Evolutionary conservation across 2,797 vertebrate genomes (phyloP).

Genomic region (Acrossocheilus wenchowensis): DNA sequence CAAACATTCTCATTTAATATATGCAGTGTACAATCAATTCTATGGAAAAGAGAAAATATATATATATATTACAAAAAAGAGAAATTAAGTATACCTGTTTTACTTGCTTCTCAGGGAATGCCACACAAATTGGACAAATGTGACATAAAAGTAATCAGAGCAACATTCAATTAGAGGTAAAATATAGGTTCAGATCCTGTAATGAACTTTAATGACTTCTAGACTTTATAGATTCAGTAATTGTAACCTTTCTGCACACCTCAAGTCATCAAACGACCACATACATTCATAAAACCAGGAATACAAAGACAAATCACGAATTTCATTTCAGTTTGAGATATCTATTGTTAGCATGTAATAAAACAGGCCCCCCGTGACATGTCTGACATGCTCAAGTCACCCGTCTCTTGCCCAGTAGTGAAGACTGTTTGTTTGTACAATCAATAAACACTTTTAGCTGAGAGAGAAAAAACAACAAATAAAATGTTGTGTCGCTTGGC

Average conservation of each 20-base stretch:
- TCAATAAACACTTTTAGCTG: slow-evolving; percentile 53
- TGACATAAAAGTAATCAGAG: slow-evolving; percentile 55
- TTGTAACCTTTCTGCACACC: background rate
- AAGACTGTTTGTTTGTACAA: slow-evolving; percentile 49
- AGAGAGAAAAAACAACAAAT: slow-evolving; percentile 63
- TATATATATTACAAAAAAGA: background rate
- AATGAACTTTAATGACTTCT: background rate
- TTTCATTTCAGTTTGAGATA: background rate
- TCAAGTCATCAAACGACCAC: background rate
- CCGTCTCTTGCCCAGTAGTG: slow-evolving; percentile 35
- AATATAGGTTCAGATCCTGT: background rate
- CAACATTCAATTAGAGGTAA: background rate
- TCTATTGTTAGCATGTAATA: slow-evolving; percentile 48
- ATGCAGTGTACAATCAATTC: background rate
- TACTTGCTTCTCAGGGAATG: slow-evolving; percentile 64
- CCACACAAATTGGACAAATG: slow-evolving; percentile 71
- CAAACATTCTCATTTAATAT: background rate
- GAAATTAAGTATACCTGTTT: slow-evolving; percentile 64
- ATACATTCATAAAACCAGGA: slow-evolving; percentile 1
- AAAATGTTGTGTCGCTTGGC: slow-evolving; percentile 68
- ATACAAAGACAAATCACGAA: slow-evolving; percentile 12
- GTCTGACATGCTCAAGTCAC: slow-evolving; percentile 27
- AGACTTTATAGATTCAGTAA: background rate
- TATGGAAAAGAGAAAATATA: background rate
- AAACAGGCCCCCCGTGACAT: slow-evolving; percentile 30